phyloP scores from a whole-genome alignment of 1,140 invertebrate species.

The Lordiphosa clarofinis region DNA sequence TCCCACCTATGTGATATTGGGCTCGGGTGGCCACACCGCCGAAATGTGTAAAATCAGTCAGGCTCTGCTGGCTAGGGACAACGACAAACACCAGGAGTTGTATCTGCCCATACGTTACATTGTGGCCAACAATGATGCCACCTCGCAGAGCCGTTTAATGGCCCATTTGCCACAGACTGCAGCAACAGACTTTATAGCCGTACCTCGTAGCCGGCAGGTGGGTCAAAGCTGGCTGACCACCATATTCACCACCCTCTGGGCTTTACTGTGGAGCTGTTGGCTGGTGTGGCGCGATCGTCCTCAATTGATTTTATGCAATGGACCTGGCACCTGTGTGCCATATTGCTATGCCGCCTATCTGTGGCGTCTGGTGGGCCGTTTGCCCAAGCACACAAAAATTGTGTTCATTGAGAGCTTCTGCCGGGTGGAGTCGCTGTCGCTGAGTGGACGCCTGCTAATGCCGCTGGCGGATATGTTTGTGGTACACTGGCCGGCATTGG shows the following conservation, averaged over 20 bases:
- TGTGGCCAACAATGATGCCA: conserved; percentile 88
- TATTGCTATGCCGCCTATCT: conserved; percentile 88
- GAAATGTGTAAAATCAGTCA: conserved; percentile 90
- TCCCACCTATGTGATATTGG: conserved; percentile 82
- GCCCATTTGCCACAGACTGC: conserved; percentile 80
- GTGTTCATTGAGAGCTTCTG: conserved; percentile 97
- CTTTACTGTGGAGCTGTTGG: conserved; percentile 85
- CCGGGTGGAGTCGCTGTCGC: conserved; percentile 91
- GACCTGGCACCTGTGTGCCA: conserved; percentile 97
- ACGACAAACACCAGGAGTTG: conserved; percentile 80
- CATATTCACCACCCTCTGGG: conserved; percentile 87
- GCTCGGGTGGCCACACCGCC: conserved; percentile 90
- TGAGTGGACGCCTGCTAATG: conserved; percentile 93
- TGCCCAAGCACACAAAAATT: conserved; percentile 84
- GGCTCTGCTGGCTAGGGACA: conserved; percentile 79
- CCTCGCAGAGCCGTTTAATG: conserved; percentile 81
- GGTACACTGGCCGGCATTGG: conserved; percentile 93
- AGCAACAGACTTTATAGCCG: conserved; percentile 76
- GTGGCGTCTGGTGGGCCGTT: conserved; percentile 84
- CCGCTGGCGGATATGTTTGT: conserved; percentile 91
- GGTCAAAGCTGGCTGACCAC: conserved; percentile 91
- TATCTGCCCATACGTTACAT: conserved; percentile 84
- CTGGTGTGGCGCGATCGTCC: conserved; percentile 87
- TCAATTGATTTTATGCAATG: conserved; percentile 93
- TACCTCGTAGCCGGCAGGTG: conserved; percentile 92